phyloP scores from a whole-genome alignment of 2,888 invertebrate genomes.

The Aleiodes alternator region DNA sequence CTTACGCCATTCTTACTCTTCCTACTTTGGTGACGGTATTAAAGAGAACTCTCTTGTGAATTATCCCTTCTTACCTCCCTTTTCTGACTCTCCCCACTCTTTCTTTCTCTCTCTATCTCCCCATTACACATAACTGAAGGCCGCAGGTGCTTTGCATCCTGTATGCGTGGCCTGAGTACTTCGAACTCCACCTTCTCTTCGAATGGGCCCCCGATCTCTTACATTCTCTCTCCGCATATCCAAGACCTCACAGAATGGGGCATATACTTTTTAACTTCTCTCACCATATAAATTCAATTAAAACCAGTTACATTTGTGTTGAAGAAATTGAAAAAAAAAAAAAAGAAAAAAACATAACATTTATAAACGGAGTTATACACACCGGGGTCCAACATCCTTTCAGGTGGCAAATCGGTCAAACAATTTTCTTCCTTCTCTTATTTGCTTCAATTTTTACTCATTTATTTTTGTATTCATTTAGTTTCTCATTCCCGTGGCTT shows the following conservation, averaged over 20 bases:
- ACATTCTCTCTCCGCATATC: neutral
- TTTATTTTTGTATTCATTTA: no score
- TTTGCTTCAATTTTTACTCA: constrained; percentile 9
- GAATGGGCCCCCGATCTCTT: constrained; percentile 6
- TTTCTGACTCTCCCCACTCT: neutral
- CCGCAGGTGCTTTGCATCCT: constrained; percentile 44
- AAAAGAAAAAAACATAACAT: neutral
- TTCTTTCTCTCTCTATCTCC: neutral
- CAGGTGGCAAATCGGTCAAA: constrained; percentile 31
- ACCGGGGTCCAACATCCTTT: constrained; percentile 21
- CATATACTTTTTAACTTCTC: neutral
- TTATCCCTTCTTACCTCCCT: neutral
- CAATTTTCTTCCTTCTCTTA: neutral
- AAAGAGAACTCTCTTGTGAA: constrained; percentile 10
- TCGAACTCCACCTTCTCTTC: neutral
- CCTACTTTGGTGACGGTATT: constrained; percentile 45
- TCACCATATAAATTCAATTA: constrained; percentile 28
- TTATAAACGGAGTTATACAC: neutral
- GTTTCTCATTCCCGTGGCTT: no score
- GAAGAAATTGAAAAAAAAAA: neutral
- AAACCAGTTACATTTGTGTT: constrained; percentile 35
- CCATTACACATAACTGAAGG: constrained; percentile 51
- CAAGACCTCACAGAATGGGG: constrained; percentile 29
- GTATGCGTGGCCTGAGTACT: neutral
- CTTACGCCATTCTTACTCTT: constrained; percentile 27